Conservation (phyloP, 2,113 vertebrate species). For the Ailurus styani region DNA sequence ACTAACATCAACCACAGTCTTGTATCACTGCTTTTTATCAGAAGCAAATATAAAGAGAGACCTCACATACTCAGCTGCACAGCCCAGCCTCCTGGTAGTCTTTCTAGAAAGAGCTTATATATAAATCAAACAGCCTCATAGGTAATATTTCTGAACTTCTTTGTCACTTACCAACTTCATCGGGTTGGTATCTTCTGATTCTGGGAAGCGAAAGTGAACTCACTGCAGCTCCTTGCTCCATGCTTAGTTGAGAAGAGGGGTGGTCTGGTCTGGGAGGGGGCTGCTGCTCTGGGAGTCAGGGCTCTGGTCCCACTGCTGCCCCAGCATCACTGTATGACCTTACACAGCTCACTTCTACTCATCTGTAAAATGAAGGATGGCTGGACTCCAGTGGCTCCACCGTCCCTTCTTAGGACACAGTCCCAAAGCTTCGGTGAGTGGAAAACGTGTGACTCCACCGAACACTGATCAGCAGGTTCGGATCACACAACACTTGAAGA, state of each 20-base stretch:
- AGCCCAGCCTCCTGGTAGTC: background rate
- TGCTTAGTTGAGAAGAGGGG: background rate
- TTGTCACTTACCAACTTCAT: background rate
- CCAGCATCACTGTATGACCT: background rate
- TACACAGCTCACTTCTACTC: background rate
- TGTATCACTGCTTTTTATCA: background rate
- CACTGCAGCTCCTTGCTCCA: background rate
- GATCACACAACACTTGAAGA: background rate
- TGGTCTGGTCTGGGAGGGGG: no score
- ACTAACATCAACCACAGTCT: background rate
- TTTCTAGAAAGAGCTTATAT: background rate
- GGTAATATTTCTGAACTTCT: background rate
- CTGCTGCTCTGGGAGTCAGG: background rate
- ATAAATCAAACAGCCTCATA: background rate
- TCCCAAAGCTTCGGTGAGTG: background rate
- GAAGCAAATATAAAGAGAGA: background rate
- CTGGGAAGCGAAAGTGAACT: no score
- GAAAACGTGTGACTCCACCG: fast-evolving
- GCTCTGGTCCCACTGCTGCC: background rate
- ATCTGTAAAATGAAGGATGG: background rate
- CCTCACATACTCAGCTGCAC: background rate
- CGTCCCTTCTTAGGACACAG: background rate
- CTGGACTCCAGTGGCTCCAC: background rate
- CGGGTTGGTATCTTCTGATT: background rate
- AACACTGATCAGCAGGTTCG: background rate